Conservation (phyloP, 2,113 vertebrate genomes). For the Syngnathoides biaculeatus region DNA sequence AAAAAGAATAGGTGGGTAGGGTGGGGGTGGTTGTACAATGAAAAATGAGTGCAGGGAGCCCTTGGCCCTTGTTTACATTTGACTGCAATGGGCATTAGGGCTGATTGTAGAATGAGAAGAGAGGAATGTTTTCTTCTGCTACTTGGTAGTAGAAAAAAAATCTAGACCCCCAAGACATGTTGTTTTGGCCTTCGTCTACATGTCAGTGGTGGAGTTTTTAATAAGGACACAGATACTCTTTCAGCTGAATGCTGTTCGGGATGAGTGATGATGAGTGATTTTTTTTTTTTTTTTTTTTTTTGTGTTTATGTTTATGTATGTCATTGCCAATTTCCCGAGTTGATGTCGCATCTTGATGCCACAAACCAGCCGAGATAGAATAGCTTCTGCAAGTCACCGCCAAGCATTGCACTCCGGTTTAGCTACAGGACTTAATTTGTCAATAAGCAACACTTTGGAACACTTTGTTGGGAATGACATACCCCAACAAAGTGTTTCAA, state of each 20-base stretch:
- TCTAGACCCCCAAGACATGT: slow-evolving; percentile 9
- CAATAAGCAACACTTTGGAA: not conserved
- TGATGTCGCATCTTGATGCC: not conserved
- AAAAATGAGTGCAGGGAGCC: slow-evolving; percentile 38
- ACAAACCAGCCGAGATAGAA: not conserved
- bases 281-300: too few relatives aligned
- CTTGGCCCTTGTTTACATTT: slow-evolving; percentile 50
- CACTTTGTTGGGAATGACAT: not conserved
- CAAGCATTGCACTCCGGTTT: not conserved
- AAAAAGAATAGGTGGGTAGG: slow-evolving; percentile 30
- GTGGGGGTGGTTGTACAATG: slow-evolving; percentile 15
- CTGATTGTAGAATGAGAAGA: slow-evolving; percentile 9
- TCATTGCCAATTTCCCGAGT: not conserved
- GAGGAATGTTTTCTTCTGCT: slow-evolving; percentile 19
- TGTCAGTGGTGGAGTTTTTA: slow-evolving; percentile 2
- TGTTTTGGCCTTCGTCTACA: not conserved
- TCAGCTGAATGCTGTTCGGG: not conserved
- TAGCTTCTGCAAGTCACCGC: not conserved
- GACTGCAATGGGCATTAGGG: slow-evolving; percentile 10
- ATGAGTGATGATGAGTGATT: not conserved
- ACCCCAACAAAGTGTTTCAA: not conserved
- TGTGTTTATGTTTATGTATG: too few relatives aligned
- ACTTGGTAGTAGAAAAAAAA: slow-evolving; percentile 2
- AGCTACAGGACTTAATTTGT: not conserved
- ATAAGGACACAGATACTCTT: not conserved